A percentile compares a stretch with the other conserved stretches of the same genome.
Evolutionary conservation across 2,797 vertebrate genomes (phyloP).

Genomic region (Bucorvus abyssinicus): DNA sequence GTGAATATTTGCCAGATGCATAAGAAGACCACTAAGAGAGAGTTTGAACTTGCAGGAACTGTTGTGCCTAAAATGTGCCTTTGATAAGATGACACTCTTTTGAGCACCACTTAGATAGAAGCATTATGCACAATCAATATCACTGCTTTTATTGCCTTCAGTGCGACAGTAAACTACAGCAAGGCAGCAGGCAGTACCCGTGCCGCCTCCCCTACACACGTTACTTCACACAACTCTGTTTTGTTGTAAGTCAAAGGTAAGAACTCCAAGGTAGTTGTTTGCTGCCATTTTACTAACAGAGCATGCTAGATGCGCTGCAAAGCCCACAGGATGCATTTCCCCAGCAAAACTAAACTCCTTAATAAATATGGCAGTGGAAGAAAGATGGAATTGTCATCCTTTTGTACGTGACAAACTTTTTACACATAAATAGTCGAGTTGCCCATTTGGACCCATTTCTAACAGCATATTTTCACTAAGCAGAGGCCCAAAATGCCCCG

Average conservation of each 20-base stretch:
- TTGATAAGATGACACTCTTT: neutral
- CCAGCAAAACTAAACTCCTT: neutral
- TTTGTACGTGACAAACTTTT: neutral
- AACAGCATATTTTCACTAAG: neutral
- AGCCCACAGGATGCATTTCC: neutral
- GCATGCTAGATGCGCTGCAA: neutral
- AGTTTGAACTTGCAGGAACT: neutral
- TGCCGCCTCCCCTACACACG: fast-evolving
- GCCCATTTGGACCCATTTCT: neutral
- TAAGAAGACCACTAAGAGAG: neutral
- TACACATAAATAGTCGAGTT: neutral
- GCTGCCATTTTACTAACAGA: neutral
- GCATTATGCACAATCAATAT: neutral
- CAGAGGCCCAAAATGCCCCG: neutral
- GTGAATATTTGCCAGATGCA: neutral
- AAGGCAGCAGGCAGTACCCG: neutral
- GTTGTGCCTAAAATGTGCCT: neutral
- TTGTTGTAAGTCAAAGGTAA: neutral
- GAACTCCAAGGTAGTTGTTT: neutral
- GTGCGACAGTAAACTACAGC: neutral
- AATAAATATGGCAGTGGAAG: neutral
- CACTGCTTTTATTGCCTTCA: neutral
- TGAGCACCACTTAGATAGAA: neutral
- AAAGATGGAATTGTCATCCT: neutral
- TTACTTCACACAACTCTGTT: neutral